Evolutionary conservation across 1,140 invertebrate genomes (phyloP).

Genomic region (Sinonovacula constricta): DNA sequence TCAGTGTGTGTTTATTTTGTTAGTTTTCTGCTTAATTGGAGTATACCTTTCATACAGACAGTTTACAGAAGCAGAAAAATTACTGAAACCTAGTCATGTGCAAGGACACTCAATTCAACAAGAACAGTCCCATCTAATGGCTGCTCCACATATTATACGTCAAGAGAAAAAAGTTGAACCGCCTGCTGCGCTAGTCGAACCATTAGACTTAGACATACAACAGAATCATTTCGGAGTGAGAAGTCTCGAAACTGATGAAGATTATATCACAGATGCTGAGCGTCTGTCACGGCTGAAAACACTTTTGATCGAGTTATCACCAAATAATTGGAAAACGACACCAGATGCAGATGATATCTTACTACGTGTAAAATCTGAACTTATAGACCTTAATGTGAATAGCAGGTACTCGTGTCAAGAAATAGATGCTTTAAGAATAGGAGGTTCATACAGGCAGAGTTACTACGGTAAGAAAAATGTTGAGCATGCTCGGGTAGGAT

Average conservation of each 20-base stretch:
- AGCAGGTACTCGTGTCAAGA: conserved; percentile 32
- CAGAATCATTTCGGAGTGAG: conserved; percentile 14
- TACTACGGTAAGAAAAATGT: conserved; percentile 39
- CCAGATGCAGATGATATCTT: conserved; percentile 44
- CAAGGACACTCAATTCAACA: no score
- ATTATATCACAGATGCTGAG: conserved; percentile 44
- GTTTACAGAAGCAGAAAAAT: conserved; percentile 9
- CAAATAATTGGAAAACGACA: conserved; percentile 36
- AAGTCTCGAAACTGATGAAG: conserved; percentile 36
- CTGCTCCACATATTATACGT: no score
- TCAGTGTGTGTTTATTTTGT: conserved; percentile 34
- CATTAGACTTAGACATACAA: no score
- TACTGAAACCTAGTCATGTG: no score
- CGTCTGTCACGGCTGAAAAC: conserved; percentile 21
- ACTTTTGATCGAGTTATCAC: conserved; percentile 17
- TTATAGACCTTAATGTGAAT: conserved; percentile 26
- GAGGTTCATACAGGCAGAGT: background rate
- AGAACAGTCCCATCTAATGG: no score
- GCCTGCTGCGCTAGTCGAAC: background rate
- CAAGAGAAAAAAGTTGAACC: background rate
- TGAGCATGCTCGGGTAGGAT: conserved; percentile 14
- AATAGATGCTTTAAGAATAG: conserved; percentile 30
- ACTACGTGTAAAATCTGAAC: conserved; percentile 35
- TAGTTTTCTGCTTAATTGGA: conserved; percentile 24
- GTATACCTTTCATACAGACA: conserved; percentile 33